phyloP scores from a whole-genome alignment of 2,888 invertebrate species.

The Dryocosmus kuriphilus region DNA sequence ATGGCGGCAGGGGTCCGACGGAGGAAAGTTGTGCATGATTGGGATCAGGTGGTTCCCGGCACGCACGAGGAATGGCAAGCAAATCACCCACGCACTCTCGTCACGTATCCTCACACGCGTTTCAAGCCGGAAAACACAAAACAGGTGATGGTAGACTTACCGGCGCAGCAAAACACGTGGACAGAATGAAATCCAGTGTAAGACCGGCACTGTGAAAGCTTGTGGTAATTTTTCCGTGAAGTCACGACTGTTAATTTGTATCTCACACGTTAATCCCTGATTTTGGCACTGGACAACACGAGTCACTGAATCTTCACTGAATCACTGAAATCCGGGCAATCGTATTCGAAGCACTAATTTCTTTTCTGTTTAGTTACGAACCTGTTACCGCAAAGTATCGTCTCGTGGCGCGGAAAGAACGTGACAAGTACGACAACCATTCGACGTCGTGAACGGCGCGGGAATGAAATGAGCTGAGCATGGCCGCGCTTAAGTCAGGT shows the following conservation, averaged over 20 bases:
- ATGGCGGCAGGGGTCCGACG: conserved; percentile 17
- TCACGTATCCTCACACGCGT: conserved; percentile 27
- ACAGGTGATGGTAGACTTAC: conserved; percentile 65
- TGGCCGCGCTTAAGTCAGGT: conserved; percentile 45
- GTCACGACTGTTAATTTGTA: conserved; percentile 47
- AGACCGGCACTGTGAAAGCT: conserved; percentile 52
- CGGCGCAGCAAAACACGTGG: conserved; percentile 70
- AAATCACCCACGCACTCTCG: conserved; percentile 26
- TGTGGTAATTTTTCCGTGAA: conserved; percentile 38
- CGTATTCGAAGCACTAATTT: conserved; percentile 22
- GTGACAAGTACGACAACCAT: conserved; percentile 64
- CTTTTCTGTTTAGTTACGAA: conserved; percentile 29
- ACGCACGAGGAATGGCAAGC: conserved; percentile 31
- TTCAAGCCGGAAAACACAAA: conserved; percentile 17
- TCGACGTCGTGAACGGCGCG: conserved; percentile 72
- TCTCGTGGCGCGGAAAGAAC: conserved; percentile 64
- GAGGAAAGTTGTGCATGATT: conserved; percentile 20
- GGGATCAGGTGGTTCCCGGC: conserved; percentile 43
- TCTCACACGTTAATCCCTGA: conserved; percentile 38
- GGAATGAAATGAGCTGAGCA: conserved; percentile 73
- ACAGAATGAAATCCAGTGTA: conserved; percentile 73
- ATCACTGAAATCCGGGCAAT: conserved; percentile 35
- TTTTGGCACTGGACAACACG: conserved; percentile 40
- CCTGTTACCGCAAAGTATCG: conserved; percentile 49
- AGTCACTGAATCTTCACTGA: conserved; percentile 43